Conservation (phyloP, 2,113 vertebrate species). For the Sisor rabdophorus region DNA sequence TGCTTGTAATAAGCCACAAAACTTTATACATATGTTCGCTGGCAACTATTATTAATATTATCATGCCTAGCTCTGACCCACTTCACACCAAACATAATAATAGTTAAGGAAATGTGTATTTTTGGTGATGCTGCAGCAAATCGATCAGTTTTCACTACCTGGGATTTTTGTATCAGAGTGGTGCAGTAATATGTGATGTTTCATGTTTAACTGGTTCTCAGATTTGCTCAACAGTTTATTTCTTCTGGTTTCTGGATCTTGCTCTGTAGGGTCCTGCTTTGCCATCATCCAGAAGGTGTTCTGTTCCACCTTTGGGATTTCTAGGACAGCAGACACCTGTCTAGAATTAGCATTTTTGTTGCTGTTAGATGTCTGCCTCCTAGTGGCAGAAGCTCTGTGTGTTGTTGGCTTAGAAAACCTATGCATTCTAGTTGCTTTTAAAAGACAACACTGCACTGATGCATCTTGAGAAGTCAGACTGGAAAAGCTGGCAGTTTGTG, state of each 20-base stretch:
- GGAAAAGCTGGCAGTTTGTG: slow-evolving; percentile 64
- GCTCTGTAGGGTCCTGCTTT: slow-evolving; percentile 34
- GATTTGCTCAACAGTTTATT: not conserved
- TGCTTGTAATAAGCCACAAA: not conserved
- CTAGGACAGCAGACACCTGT: not conserved
- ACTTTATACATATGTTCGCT: not conserved
- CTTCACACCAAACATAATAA: not conserved
- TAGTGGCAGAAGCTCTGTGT: slow-evolving; percentile 51
- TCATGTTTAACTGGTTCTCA: not conserved
- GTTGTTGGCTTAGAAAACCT: not conserved
- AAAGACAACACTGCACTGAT: slow-evolving; percentile 68
- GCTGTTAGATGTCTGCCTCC: slow-evolving; percentile 57
- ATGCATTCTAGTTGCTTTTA: not conserved
- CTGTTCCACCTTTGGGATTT: not conserved
- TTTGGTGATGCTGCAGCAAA: not conserved
- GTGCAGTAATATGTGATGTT: slow-evolving; percentile 17
- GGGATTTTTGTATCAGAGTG: not conserved
- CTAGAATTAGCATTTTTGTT: slow-evolving; percentile 3
- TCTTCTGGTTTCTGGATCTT: not conserved
- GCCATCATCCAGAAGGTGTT: slow-evolving; percentile 18
- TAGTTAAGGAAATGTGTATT: not conserved
- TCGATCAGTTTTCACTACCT: slow-evolving; percentile 47
- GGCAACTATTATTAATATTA: not conserved
- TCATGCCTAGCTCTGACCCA: not conserved
- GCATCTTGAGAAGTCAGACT: slow-evolving; percentile 50